These are phyloP conservation scores for Macroramphosus scolopax DNA, from an alignment of 2,797 vertebrate genomes.

Conservation along the genomic window DNA sequence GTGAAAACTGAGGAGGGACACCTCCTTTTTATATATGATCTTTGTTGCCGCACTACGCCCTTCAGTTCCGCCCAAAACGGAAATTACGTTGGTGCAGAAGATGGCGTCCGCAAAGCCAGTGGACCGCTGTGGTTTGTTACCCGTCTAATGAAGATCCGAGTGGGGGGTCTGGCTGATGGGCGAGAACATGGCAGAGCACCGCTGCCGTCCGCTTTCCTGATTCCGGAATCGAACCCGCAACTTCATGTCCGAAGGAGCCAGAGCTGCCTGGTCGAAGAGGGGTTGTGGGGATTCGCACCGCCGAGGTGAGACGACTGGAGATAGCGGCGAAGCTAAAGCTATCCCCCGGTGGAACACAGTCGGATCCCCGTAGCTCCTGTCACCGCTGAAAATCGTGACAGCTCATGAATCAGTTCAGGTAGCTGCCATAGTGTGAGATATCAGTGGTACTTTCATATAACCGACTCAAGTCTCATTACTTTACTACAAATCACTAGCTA, in stretches of 20 bases:
- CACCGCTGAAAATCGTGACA: conserved; percentile 16
- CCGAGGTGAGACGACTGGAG: conserved; percentile 75
- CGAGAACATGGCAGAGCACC: conserved; percentile 45
- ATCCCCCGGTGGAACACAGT: conserved; percentile 12
- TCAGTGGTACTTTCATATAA: no score
- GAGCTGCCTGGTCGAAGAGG: conserved; percentile 79
- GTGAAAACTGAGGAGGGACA: no score
- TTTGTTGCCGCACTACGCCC: conserved; percentile 38
- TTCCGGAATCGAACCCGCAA: conserved; percentile 58
- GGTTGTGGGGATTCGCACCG: conserved; percentile 79
- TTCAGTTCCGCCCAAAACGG: conserved; percentile 72
- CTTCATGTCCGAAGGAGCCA: conserved; percentile 80
- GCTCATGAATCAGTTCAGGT: background rate
- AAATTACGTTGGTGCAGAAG: conserved; percentile 79
- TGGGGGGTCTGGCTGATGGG: conserved; percentile 36
- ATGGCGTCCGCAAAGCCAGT: conserved; percentile 75
- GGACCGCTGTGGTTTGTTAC: conserved; percentile 56
- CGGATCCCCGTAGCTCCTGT: conserved; percentile 17
- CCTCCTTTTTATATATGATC: conserved; percentile 9
- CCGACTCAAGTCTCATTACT: no score
- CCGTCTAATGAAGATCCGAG: conserved; percentile 50
- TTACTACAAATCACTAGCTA: no score
- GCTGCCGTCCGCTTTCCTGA: conserved; percentile 59
- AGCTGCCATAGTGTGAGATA: no score
- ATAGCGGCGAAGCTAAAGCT: conserved; percentile 54